Evolutionary conservation across 2,888 invertebrate species (phyloP), one percentile per base, ranked within the genome.

Genomic region (Drosophila prostipennis): DNA sequence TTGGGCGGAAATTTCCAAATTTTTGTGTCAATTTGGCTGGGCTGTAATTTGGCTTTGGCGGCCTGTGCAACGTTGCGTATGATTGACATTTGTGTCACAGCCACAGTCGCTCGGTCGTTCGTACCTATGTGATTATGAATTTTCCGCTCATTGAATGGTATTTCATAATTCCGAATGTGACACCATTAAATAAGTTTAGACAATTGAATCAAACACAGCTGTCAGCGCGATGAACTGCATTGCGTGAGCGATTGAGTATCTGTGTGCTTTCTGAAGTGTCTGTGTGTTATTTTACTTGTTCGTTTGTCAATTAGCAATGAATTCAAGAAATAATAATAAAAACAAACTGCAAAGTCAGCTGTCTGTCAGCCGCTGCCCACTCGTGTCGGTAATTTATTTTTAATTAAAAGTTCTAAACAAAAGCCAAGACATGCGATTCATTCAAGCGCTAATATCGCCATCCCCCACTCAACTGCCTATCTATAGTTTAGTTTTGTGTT

Each of bases 321-420:
- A 52, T 32, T 14, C 16, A 48, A 16, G 16, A 45, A 26, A 26
- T 26, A 45, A 45, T 26, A 48, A 29, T 16, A 48, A 48, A 34
- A 34, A 48, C 56, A 52, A 43, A 60, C 59, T 55, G 76, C 57
- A 59, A 63, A 74, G 54, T 46, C 54, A 75, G 60, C 48, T 67
- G 71, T 29, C 55, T 54, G 42, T 53, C 69, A 52, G 61, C 11
- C 52, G 51, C 55, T 63, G 64, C 64, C 65, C 65, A 54, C 79
- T 72, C 82, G 75, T 72, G 72, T 75, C 53, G 26, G 72, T 71
- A 79, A 82, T 87, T 79, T 57, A 79, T 68, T 73, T 87, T 76
- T 82, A 89, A 88, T 88, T 82, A 84, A 89, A 76, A 76, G 89
- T 88, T 84, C 89, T 84, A 75, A 82, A 73, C 71, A 74, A 76